phyloP scores from a whole-genome alignment of 2,888 invertebrate genomes.

The Amaurobius ferox region DNA sequence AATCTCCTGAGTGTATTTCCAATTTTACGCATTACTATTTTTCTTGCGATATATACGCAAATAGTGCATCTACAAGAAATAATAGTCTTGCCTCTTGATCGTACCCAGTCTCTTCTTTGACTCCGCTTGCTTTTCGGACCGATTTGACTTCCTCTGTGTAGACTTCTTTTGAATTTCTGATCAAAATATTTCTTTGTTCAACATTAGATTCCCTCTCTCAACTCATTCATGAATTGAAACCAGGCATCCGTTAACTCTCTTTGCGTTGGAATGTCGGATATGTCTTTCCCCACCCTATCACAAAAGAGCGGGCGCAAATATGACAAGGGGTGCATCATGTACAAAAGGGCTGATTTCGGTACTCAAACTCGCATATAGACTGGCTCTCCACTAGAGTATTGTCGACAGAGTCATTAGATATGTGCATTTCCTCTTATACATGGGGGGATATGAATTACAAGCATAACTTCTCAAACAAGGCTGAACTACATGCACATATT shows the following conservation, averaged over 20 bases:
- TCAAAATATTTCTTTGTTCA: conserved; percentile 57
- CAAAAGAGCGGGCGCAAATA: conserved; percentile 11
- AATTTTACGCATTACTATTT: no score
- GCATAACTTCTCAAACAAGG: neutral
- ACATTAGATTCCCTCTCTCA: conserved; percentile 36
- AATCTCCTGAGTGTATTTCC: no score
- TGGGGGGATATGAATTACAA: neutral
- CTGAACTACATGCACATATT: neutral
- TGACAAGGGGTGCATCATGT: conserved; percentile 26
- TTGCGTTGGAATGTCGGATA: conserved; percentile 49
- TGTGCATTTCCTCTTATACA: neutral
- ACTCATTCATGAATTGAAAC: conserved; percentile 56
- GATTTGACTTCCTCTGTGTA: conserved; percentile 22
- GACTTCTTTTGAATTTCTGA: conserved; percentile 32
- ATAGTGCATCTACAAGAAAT: no score
- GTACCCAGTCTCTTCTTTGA: conserved; percentile 20
- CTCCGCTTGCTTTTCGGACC: conserved; percentile 22
- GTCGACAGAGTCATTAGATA: conserved; percentile 31
- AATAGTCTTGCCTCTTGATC: conserved; percentile 39
- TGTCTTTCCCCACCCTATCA: conserved; percentile 46
- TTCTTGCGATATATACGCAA: no score
- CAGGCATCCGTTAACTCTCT: conserved; percentile 56
- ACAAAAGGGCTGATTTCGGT: conserved; percentile 26
- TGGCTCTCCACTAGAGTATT: neutral
- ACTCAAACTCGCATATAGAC: neutral